Conservation (phyloP, 1,140 invertebrate species). For the Patella vulgata region DNA sequence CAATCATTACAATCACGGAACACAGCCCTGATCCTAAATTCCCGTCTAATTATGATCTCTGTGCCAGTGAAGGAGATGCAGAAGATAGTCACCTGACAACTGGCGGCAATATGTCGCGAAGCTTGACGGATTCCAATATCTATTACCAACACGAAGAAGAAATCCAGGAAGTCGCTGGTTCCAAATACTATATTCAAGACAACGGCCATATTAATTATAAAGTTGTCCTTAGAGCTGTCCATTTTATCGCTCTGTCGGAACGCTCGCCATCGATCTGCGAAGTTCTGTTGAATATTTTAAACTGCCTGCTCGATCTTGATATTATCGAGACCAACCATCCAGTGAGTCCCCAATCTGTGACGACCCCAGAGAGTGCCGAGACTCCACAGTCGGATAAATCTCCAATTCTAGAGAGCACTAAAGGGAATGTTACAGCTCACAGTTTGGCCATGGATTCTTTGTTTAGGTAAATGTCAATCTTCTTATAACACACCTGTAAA, state of each 20-base stretch:
- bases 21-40: constrained; percentile 71
- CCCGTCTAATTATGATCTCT: constrained; percentile 19
- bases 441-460: constrained; percentile 70
- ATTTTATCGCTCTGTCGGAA: constrained; percentile 81
- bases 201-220: constrained; percentile 93
- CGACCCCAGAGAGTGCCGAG: constrained; percentile 9
- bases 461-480: constrained; percentile 64
- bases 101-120: constrained; percentile 72
- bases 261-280: constrained; percentile 89
- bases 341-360: not conserved
- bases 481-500: no score
- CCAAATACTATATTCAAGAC: constrained; percentile 90
- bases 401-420: constrained; percentile 13
- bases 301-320: constrained; percentile 88
- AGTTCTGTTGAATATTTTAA: constrained; percentile 87
- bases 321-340: constrained; percentile 68
- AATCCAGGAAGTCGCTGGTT: constrained; percentile 74
- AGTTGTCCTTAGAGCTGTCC: constrained; percentile 87
- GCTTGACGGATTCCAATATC: constrained; percentile 94
- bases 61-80: constrained; percentile 1
- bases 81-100: constrained; percentile 20
- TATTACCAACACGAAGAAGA: constrained; percentile 82
- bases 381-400: not conserved
- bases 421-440: constrained; percentile 61
- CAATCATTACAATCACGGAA: constrained; percentile 95